Conservation (phyloP, 2,888 invertebrate species). For the Cephus pygmeus region DNA sequence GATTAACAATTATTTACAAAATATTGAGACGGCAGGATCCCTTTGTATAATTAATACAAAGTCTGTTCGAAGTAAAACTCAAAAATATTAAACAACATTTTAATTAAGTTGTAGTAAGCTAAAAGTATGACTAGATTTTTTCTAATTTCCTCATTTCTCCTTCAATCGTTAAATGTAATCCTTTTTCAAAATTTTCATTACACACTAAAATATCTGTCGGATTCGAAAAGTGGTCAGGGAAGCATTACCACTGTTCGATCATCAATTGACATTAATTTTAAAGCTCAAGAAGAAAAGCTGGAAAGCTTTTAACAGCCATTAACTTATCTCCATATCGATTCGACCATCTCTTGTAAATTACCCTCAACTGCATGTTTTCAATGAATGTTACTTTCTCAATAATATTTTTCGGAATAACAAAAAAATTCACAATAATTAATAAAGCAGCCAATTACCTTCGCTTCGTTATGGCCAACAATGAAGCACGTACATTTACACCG, state of each 20-base stretch:
- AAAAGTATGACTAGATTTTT: background rate
- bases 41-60: background rate
- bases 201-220: background rate
- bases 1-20: background rate
- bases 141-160: background rate
- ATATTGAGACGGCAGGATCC: background rate
- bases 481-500: background rate
- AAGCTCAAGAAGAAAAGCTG: background rate
- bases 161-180: background rate
- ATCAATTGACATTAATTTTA: background rate
- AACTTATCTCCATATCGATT: background rate
- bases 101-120: background rate
- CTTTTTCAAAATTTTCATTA: background rate
- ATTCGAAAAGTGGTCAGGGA: background rate
- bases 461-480: background rate
- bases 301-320: background rate
- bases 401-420: background rate
- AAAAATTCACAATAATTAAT: background rate
- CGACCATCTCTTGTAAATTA: constrained; percentile 18
- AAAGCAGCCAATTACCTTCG: background rate
- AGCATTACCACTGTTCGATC: background rate
- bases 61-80: background rate
- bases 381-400: background rate
- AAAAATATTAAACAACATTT: background rate
- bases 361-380: constrained; percentile 44